Evolutionary conservation across 2,113 vertebrate species (phyloP), one percentile per base, ranked within the genome.

Genomic region (Xenotilapia longispinis): DNA sequence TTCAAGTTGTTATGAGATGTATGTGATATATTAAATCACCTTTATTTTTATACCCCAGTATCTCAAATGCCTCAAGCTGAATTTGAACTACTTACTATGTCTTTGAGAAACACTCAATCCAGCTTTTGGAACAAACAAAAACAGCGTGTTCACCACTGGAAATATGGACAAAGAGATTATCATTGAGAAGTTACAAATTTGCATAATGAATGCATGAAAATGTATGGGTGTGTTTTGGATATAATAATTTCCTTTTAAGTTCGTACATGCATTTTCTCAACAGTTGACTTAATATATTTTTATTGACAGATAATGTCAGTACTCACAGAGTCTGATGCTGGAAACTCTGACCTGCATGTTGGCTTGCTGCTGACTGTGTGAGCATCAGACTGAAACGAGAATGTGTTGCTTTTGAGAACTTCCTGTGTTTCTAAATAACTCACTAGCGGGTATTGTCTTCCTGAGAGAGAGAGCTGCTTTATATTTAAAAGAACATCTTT

Each of bases 251-350:
- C 21, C 54, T 12, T 5, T 0, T 13, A 55, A 14, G 54, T 55
- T 55, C 21, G 0, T 0, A 55, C 12, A 26, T 26, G 4, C 54
- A 55, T 55, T 55, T 55, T 55, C 54, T 55, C 54, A 55, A 55
- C 21, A 55, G 12, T 7, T 55, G 4, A 55, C 6, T 55, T 55
- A 55, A 55, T 55, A 55, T 55, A 3, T 55, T 55, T 26, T 55
- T 55, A 55, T 55, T 57, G 54, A 57, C 12, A 57, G 21, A 26
- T 57, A 57, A 57, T 14, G 54, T 57, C 54, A 1, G 54, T 57
- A 57, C 54, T 57, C 54, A 57, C 21, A 57, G 54, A 57, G 54
- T 57, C 54, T 57, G 54, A 57, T 57, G 54, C 54, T 57, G 54
- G 54, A 57, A 57, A 57, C 54, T 57, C 6, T 57, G 54, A 26